These are phyloP conservation scores for Epinotia demarniana DNA, from an alignment of 2,888 invertebrate species.

Conservation along the genomic window DNA sequence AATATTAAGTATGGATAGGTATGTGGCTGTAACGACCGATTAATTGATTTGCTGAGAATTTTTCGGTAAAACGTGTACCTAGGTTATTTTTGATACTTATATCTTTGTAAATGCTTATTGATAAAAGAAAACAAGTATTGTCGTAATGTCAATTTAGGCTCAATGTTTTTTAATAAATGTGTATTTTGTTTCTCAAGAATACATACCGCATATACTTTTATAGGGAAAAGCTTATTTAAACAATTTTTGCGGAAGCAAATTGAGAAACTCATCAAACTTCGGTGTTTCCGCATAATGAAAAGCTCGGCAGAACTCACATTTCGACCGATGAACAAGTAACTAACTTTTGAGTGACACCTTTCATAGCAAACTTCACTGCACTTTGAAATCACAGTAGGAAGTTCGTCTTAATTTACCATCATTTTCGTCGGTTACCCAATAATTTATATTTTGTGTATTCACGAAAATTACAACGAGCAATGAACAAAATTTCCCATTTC, in stretches of 20 bases:
- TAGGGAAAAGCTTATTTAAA: neutral
- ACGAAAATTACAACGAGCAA: neutral
- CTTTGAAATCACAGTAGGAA: neutral
- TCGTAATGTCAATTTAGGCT: too few species aligned
- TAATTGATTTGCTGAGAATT: too few species aligned
- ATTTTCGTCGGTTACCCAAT: too few species aligned
- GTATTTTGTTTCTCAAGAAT: too few species aligned
- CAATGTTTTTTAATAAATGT: neutral
- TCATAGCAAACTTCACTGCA: slow-evolving; percentile 5
- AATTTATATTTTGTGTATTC: neutral
- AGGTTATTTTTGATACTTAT: too few species aligned
- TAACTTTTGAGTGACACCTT: slow-evolving; percentile 32
- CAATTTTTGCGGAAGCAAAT: slow-evolving; percentile 23
- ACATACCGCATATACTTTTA: neutral
- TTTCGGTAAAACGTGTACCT: too few species aligned
- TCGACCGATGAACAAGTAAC: slow-evolving; percentile 27
- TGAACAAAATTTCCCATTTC: neutral
- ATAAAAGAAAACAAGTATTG: too few species aligned
- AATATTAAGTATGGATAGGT: too few species aligned
- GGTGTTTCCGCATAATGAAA: slow-evolving; percentile 29
- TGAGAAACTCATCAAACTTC: slow-evolving; percentile 38
- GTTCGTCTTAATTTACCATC: neutral
- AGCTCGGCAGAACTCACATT: slow-evolving; percentile 5
- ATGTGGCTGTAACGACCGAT: too few species aligned
- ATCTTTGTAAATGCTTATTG: too few species aligned